Evolutionary conservation across 2,888 invertebrate species (phyloP).

Genomic region (Caenorhabditis sulstoni): DNA sequence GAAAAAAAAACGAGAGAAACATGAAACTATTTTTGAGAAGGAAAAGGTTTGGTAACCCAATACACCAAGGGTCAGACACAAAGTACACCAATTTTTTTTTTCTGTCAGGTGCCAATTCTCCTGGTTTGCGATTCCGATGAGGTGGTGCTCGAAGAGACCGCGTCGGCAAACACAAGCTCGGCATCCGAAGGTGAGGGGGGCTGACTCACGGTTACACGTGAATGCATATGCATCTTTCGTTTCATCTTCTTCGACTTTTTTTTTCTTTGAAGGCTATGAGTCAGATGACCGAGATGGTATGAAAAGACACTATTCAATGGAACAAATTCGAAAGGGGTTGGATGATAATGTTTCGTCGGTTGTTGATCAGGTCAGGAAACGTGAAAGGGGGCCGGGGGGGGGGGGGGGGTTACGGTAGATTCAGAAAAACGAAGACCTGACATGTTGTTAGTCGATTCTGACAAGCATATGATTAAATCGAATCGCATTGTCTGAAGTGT

Average conservation of each 20-base stretch:
- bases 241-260: too few species aligned
- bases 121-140: constrained; percentile 65
- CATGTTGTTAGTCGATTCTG: too few species aligned
- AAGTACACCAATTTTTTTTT: constrained; percentile 8
- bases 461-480: too few species aligned
- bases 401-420: too few species aligned
- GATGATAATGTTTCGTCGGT: constrained; percentile 54
- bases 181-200: constrained; percentile 47
- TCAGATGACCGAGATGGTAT: constrained; percentile 65
- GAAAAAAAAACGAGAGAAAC: constrained; percentile 15
- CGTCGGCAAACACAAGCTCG: constrained; percentile 52
- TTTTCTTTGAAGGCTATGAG: constrained; percentile 59
- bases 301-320: constrained; percentile 66
- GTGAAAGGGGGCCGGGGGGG: too few species aligned
- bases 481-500: too few species aligned
- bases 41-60: constrained; percentile 7
- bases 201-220: constrained; percentile 17
- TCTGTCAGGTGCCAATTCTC: constrained; percentile 63
- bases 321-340: constrained; percentile 60
- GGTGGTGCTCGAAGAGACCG: constrained; percentile 55
- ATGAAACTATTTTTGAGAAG: constrained; percentile 25
- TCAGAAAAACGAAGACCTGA: too few species aligned
- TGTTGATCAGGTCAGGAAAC: constrained; percentile 40
- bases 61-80: too few species aligned
- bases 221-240: constrained; percentile 1